Evolutionary conservation across 2,113 vertebrate species (phyloP), one percentile per base, ranked within the genome.

Genomic region (Laticauda laticaudata): DNA sequence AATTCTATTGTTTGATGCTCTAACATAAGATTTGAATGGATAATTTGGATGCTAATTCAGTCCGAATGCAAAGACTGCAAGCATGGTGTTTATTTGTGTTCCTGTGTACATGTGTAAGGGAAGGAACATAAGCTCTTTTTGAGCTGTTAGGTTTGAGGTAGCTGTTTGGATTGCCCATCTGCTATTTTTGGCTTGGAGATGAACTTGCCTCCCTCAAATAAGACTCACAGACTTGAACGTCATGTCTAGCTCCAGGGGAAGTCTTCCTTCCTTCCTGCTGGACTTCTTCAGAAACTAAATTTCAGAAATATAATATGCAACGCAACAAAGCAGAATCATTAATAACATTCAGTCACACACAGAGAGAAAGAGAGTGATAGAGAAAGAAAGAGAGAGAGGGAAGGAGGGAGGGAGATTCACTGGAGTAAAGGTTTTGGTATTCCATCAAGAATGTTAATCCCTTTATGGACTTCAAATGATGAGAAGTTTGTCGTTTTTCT

Each of bases 401-500:
- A 48, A 6, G 1, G 48, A 48, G 7, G 7, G 6, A 48, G 48
- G 7, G 7, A 8, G 48, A 56, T 54, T 15, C 21, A 94, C 92
- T 92, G 0, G 0, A 2, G 4, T 51, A 92, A 86, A 29, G 55
- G 18, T 57, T 94, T 96, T 89, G 26, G 0, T 94, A 87, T 75
- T 92, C 64, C 24, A 95, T 92, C 86, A 93, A 92, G 91, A 91
- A 85, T 96, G 92, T 92, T 94, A 4, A 61, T 86, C 86, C 29
- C 95, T 94, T 94, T 92, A 95, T 93, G 89, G 86, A 93, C 11
- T n/a, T 94, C 90, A 91, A 86, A 56, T 95, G 51, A 43, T 87
- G 92, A 92, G 3, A 26, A 39, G 91, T 64, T 2, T 88, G 29
- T 61, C 2, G 55, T 95, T 94, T 95, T 95, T 95, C 94, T 95